Percentiles rank a stretch among this genome's conserved stretches.
Evolutionary conservation across 2,888 invertebrate species (phyloP).

Genomic region (Hypena proboscidalis): DNA sequence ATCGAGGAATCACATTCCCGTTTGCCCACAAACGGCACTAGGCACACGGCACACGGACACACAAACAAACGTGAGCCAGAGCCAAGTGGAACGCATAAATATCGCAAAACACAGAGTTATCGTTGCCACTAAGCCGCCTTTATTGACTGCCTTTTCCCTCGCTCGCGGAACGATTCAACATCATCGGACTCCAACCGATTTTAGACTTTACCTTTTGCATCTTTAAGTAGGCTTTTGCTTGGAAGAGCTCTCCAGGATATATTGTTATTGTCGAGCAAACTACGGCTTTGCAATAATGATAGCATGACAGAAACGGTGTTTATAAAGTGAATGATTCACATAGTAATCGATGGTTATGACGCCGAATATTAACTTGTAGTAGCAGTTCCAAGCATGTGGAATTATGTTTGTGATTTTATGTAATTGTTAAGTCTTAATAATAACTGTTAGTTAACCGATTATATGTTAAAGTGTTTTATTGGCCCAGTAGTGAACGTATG

Average conservation of each 20-base stretch:
- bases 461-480: too few relatives aligned
- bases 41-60: conserved; percentile 34
- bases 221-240: conserved; percentile 41
- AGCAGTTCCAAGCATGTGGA: too few relatives aligned
- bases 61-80: conserved; percentile 63
- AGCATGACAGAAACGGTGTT: conserved; percentile 65
- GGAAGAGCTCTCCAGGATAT: conserved; percentile 34
- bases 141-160: conserved; percentile 71
- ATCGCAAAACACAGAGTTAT: conserved; percentile 80
- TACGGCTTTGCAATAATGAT: conserved; percentile 72
- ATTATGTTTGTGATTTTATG: too few relatives aligned
- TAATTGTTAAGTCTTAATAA: too few relatives aligned
- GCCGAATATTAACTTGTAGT: conserved; percentile 63
- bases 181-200: conserved; percentile 24
- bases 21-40: too few relatives aligned
- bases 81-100: conserved; percentile 77
- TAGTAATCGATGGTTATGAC: conserved; percentile 61
- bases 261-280: conserved; percentile 56
- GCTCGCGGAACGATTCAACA: conserved; percentile 59
- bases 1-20: conserved; percentile 31
- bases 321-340: conserved; percentile 65
- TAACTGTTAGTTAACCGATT: too few relatives aligned
- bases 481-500: too few relatives aligned
- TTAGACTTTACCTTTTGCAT: conserved; percentile 34
- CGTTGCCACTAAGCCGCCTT: conserved; percentile 79